Percentiles rank a stretch among this genome's conserved stretches.
phyloP scores from a whole-genome alignment of 2,797 vertebrate species.

The Sebastes iracundus region DNA sequence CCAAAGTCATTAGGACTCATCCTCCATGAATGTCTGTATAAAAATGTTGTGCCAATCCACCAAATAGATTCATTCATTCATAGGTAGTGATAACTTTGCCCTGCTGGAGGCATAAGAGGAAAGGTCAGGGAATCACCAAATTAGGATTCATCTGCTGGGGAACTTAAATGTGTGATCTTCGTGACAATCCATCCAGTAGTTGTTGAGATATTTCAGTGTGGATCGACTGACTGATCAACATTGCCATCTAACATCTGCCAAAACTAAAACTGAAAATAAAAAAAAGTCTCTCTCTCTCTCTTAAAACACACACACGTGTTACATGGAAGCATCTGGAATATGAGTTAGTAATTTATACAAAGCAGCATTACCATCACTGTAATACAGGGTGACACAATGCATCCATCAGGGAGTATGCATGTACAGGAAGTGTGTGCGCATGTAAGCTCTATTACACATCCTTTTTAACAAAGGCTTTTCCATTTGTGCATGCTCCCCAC shows the following conservation, averaged over 20 bases:
- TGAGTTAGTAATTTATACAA: constrained; percentile 6
- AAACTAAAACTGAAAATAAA: neutral
- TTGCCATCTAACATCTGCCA: neutral
- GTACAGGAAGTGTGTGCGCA: constrained; percentile 13
- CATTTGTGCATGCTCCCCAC: constrained; percentile 1
- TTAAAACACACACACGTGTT: neutral
- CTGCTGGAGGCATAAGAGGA: neutral
- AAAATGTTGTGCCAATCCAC: neutral
- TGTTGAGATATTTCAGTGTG: neutral
- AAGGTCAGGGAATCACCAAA: neutral
- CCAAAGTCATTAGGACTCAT: neutral
- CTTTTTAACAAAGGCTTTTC: constrained; percentile 24
- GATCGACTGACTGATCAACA: neutral
- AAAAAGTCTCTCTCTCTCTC: neutral
- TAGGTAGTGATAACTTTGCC: neutral
- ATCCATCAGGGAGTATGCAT: constrained; percentile 26
- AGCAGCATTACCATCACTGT: neutral
- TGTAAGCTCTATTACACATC: constrained; percentile 12
- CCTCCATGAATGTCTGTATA: neutral
- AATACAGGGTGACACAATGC: constrained; percentile 12
- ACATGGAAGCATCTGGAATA: constrained; percentile 29
- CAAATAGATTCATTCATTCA: neutral
- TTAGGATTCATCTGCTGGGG: neutral
- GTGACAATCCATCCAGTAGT: neutral
- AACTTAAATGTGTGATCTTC: neutral